A percentile compares a stretch with the other conserved stretches of the same genome.
phyloP scores from a whole-genome alignment of 2,113 vertebrate species.

The Excalfactoria chinensis region DNA sequence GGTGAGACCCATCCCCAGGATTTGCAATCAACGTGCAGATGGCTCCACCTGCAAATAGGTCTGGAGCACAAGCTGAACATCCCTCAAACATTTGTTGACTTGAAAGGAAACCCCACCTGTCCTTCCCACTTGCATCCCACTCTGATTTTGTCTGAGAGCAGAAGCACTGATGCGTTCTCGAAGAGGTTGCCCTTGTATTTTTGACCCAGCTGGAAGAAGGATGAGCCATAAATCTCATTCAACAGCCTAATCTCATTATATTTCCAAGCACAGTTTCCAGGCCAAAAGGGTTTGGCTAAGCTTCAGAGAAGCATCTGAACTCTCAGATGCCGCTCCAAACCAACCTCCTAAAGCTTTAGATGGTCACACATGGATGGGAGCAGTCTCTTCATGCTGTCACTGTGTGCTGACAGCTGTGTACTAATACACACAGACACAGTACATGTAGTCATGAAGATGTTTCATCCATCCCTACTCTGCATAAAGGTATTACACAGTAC shows the following conservation, averaged over 20 bases:
- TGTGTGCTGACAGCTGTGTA: background rate
- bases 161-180: background rate
- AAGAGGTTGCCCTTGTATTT: conserved; percentile 22
- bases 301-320: conserved; percentile 65
- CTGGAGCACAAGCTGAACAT: background rate
- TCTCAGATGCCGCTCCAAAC: conserved; percentile 54
- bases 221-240: conserved; percentile 48
- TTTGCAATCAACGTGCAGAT: background rate
- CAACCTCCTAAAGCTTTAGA: conserved; percentile 24
- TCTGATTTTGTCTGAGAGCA: background rate
- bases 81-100: background rate
- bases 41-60: background rate
- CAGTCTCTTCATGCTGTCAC: background rate
- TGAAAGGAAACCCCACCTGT: conserved; percentile 41
- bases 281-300: conserved; percentile 62
- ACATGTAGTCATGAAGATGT: background rate
- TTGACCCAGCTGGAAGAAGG: conserved; percentile 61
- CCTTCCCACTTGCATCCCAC: background rate
- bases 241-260: conserved; percentile 58
- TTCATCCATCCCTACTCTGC: background rate
- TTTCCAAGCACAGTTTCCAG: conserved; percentile 48
- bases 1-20: background rate
- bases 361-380: background rate
- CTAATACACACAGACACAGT: background rate
- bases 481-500: background rate